phyloP scores from a whole-genome alignment of 2,888 invertebrate species.

The Embidobia sp. region DNA sequence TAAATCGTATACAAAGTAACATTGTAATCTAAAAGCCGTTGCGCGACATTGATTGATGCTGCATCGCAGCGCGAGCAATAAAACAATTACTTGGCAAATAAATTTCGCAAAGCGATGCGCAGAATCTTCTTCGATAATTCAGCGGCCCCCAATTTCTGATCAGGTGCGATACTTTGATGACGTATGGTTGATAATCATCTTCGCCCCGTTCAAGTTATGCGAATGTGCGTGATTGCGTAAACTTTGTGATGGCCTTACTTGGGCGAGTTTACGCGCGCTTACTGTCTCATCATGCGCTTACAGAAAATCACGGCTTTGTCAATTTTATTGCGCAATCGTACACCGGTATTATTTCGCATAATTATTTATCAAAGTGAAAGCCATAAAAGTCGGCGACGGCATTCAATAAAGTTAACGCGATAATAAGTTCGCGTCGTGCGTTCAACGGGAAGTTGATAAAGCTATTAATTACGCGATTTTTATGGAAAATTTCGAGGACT shows the following conservation, averaged over 20 bases:
- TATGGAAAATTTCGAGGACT: background rate
- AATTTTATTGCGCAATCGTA: slow-evolving; percentile 13
- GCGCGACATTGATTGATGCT: slow-evolving; percentile 36
- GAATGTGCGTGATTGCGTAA: background rate
- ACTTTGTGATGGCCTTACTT: slow-evolving; percentile 10
- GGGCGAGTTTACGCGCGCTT: slow-evolving; percentile 4
- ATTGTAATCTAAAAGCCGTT: slow-evolving; percentile 29
- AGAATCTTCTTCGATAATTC: slow-evolving; percentile 1
- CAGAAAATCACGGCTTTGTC: slow-evolving; percentile 15
- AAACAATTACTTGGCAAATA: slow-evolving; percentile 18
- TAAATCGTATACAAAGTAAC: slow-evolving; percentile 30
- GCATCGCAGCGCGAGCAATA: slow-evolving; percentile 10
- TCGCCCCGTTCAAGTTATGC: background rate
- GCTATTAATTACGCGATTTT: slow-evolving; percentile 7
- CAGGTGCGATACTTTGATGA: background rate
- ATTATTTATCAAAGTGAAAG: slow-evolving; percentile 15
- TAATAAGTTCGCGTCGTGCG: slow-evolving; percentile 1
- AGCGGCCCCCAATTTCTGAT: background rate
- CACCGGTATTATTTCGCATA: background rate
- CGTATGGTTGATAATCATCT: slow-evolving; percentile 2
- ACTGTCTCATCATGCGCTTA: background rate
- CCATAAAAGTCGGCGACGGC: background rate
- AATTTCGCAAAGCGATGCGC: background rate
- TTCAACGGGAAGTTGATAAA: background rate
- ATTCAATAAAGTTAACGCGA: slow-evolving; percentile 7